Evolutionary conservation across 1,140 invertebrate genomes (phyloP).

Genomic region (Drosophila rufa): DNA sequence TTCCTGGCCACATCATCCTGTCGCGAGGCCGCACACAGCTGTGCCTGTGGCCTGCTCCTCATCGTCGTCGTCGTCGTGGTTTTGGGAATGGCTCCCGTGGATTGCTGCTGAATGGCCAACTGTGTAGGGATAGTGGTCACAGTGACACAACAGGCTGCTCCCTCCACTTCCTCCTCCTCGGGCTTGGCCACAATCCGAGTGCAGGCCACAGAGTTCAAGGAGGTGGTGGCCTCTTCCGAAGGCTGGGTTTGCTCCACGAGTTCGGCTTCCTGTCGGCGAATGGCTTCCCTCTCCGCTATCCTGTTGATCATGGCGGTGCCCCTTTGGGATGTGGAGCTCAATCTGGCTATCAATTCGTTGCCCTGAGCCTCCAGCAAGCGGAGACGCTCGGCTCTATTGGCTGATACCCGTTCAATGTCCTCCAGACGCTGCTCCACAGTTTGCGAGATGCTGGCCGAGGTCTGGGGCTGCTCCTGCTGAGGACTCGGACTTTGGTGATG

Average conservation of each 20-base stretch:
- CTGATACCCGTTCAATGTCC: conserved; percentile 86
- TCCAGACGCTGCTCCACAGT: conserved; percentile 82
- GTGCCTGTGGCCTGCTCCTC: conserved; percentile 41
- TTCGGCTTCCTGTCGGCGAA: conserved; percentile 63
- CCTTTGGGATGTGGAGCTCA: conserved; percentile 85
- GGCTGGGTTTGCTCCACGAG: conserved; percentile 53
- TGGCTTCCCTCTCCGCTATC: conserved; percentile 72
- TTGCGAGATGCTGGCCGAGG: conserved; percentile 43
- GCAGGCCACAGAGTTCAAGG: conserved; percentile 55
- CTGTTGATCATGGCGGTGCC: conserved; percentile 85
- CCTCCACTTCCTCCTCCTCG: conserved; percentile 33
- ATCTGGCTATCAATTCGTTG: conserved; percentile 88
- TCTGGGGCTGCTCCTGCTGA: conserved; percentile 8
- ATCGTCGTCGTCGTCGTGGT: conserved; percentile 13
- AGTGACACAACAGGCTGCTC: conserved; percentile 57
- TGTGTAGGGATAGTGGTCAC: conserved; percentile 72
- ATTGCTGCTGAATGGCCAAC: conserved; percentile 59
- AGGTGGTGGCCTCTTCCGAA: conserved; percentile 43
- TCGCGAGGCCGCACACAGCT: conserved; percentile 62
- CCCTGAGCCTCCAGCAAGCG: conserved; percentile 90
- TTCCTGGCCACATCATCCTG: conserved; percentile 64
- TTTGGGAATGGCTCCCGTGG: conserved; percentile 71
- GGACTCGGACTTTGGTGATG: conserved; percentile 31
- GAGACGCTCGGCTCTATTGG: conserved; percentile 88
- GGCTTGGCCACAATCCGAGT: conserved; percentile 52